Percentiles rank a stretch among this genome's conserved stretches.
These are phyloP conservation scores for Lasiommata megera DNA, from an alignment of 2,888 invertebrate species.

Conservation along the genomic window DNA sequence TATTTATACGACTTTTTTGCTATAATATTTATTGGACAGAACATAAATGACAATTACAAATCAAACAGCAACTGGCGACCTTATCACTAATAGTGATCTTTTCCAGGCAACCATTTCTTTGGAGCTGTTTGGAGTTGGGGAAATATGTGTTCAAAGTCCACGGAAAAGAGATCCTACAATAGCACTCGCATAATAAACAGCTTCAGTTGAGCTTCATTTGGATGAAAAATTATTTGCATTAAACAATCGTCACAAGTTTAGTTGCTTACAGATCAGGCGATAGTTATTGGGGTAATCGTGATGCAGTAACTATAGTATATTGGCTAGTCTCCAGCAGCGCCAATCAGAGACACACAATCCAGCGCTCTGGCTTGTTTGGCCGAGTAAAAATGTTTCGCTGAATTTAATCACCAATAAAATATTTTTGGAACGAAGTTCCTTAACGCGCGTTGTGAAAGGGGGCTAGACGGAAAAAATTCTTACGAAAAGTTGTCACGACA, in stretches of 20 bases:
- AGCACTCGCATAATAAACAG: too few relatives aligned
- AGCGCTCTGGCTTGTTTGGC: background rate
- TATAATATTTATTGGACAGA: background rate
- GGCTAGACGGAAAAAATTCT: too few relatives aligned
- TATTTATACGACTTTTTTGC: too few relatives aligned
- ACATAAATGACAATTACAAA: background rate
- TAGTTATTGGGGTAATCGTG: background rate
- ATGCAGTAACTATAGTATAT: background rate
- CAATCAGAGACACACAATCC: conserved; percentile 1
- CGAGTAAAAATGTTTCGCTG: background rate
- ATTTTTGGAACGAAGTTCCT: too few relatives aligned
- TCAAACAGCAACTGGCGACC: too few relatives aligned
- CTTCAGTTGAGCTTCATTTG: background rate
- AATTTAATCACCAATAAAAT: conserved; percentile 6
- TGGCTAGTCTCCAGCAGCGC: background rate
- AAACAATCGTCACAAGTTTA: background rate
- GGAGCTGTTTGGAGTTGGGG: too few relatives aligned
- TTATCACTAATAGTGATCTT: too few relatives aligned
- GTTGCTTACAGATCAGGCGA: conserved; percentile 3
- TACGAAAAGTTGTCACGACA: too few relatives aligned
- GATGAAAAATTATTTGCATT: background rate
- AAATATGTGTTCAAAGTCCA: too few relatives aligned
- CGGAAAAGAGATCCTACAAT: too few relatives aligned
- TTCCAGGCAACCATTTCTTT: too few relatives aligned
- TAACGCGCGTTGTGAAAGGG: too few relatives aligned